Evolutionary conservation across 2,113 vertebrate species (phyloP).

Genomic region (Anthoscopus minutus): DNA sequence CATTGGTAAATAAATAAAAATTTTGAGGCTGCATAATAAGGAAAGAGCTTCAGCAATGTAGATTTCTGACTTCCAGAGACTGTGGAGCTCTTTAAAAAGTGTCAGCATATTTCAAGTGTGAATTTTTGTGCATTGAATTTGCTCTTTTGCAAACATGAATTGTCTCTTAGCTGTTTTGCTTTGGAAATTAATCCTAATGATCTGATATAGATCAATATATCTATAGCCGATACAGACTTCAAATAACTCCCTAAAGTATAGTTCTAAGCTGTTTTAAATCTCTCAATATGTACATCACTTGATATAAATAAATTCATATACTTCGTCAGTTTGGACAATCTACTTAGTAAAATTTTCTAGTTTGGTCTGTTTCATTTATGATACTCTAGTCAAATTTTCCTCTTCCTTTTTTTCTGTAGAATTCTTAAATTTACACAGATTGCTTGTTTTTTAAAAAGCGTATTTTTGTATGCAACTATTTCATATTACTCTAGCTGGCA

Average conservation of each 20-base stretch:
- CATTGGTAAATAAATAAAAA: background rate
- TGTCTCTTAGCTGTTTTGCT: background rate
- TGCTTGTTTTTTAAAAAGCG: background rate
- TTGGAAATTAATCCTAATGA: background rate
- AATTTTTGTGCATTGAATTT: background rate
- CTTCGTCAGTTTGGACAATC: background rate
- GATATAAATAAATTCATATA: background rate
- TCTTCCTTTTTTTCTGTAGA: background rate
- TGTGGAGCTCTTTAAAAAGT: background rate
- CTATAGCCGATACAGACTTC: background rate
- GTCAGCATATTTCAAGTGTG: background rate
- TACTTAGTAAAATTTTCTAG: background rate
- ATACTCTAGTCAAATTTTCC: background rate
- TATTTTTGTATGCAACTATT: conserved; percentile 39
- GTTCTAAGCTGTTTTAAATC: background rate
- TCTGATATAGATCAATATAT: background rate
- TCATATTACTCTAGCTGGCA: conserved; percentile 81
- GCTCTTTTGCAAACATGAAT: background rate
- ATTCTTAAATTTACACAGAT: background rate
- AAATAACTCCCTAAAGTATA: background rate
- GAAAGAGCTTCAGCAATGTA: background rate
- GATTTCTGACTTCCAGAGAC: background rate
- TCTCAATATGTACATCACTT: background rate
- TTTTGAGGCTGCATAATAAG: background rate
- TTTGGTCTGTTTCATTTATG: background rate